A percentile compares a stretch with the other conserved stretches of the same genome.
These are phyloP conservation scores for Ethmia dodecea DNA, from an alignment of 2,888 invertebrate genomes.

Conservation along the genomic window DNA sequence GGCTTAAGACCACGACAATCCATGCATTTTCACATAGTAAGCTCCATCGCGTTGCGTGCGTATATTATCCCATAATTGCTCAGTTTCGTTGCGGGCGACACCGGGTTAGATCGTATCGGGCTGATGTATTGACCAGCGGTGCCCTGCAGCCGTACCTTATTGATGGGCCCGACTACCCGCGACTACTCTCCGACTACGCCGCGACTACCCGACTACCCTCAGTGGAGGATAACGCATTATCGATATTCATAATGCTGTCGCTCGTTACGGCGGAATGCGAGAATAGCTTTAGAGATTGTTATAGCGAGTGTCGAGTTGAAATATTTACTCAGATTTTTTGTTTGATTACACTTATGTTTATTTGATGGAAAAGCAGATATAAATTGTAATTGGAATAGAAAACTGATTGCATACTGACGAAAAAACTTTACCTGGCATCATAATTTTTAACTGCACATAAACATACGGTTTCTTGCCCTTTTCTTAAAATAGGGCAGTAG, in stretches of 20 bases:
- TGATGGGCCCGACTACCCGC: slow-evolving; percentile 36
- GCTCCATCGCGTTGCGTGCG: slow-evolving; percentile 18
- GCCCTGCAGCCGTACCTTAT: slow-evolving; percentile 43
- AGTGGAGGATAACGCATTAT: slow-evolving; percentile 36
- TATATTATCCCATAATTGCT: slow-evolving; percentile 41
- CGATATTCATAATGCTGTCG: slow-evolving; percentile 44
- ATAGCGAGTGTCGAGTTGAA: background rate
- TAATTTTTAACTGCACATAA: too few species aligned
- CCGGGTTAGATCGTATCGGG: slow-evolving; percentile 48
- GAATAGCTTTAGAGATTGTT: slow-evolving; percentile 3
- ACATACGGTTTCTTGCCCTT: too few species aligned
- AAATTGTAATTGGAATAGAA: too few species aligned
- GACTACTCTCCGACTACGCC: slow-evolving; percentile 21
- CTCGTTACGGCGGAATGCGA: slow-evolving; percentile 36
- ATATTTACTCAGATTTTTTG: too few species aligned
- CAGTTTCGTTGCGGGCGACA: slow-evolving; percentile 56
- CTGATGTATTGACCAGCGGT: slow-evolving; percentile 52
- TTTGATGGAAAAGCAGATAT: too few species aligned
- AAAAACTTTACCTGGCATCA: too few species aligned
- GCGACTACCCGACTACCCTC: slow-evolving; percentile 37
- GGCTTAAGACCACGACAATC: too few species aligned
- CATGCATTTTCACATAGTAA: too few species aligned
- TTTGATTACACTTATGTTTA: too few species aligned
- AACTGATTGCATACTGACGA: too few species aligned
- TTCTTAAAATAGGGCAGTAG: too few species aligned